These are phyloP conservation scores for Acronicta aceris DNA, from an alignment of 2,888 invertebrate genomes.

Conservation along the genomic window DNA sequence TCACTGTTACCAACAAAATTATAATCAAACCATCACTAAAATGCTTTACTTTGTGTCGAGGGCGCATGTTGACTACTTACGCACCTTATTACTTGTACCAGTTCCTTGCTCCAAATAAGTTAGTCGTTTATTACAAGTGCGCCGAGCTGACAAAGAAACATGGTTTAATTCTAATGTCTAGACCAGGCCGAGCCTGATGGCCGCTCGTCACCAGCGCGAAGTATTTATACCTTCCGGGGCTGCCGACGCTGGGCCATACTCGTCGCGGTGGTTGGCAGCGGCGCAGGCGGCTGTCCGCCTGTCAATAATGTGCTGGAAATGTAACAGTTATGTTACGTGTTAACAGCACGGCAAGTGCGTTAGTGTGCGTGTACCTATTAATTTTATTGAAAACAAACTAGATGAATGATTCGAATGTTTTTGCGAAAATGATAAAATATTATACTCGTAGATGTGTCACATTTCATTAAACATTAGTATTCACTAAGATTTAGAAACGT, in stretches of 20 bases:
- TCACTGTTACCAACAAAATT: too few relatives aligned
- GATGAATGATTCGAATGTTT: too few relatives aligned
- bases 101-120: slow-evolving; percentile 6
- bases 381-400: too few relatives aligned
- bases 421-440: too few relatives aligned
- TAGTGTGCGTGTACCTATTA: neutral
- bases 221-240: slow-evolving; percentile 54
- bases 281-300: slow-evolving; percentile 16
- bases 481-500: too few relatives aligned
- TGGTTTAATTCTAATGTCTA: slow-evolving; percentile 33
- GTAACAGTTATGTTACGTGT: slow-evolving; percentile 25
- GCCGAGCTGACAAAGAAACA: slow-evolving; percentile 38
- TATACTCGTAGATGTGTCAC: too few relatives aligned
- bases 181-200: slow-evolving; percentile 13
- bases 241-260: neutral
- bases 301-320: slow-evolving; percentile 31
- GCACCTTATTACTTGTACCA: neutral
- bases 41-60: too few relatives aligned
- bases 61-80: too few relatives aligned
- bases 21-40: too few relatives aligned
- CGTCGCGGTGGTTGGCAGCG: neutral
- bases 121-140: slow-evolving; percentile 4
- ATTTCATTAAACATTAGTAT: too few relatives aligned
- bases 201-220: slow-evolving; percentile 32
- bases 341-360: slow-evolving; percentile 24